Evolutionary conservation across 92 coral and sea anemone genomes (phyloP).

Genomic region (Pocillopora grandis): DNA sequence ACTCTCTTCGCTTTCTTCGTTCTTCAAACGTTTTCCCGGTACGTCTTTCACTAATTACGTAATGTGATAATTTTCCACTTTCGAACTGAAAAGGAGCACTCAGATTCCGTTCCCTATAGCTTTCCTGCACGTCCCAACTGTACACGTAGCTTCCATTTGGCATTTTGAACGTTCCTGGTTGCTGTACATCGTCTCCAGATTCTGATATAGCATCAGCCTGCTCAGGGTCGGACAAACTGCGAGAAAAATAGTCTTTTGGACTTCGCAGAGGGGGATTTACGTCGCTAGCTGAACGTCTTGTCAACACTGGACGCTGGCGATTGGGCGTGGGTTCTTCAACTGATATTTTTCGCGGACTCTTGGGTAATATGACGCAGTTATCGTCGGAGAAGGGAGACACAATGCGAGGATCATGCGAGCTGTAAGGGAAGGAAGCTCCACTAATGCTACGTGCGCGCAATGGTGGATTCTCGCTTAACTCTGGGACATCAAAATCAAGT

Average conservation of each 20-base stretch:
- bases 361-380: constrained; percentile 61
- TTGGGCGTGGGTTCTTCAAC: constrained; percentile 20
- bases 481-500: constrained; percentile 23
- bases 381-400: constrained; percentile 64
- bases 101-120: constrained; percentile 1
- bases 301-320: constrained; percentile 14
- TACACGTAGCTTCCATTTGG: constrained; percentile 30
- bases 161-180: constrained; percentile 27
- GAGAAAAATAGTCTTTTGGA: not conserved
- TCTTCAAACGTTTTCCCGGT: not conserved
- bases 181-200: not conserved
- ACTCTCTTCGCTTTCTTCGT: constrained; percentile 47
- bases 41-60: not conserved
- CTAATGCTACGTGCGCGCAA: constrained; percentile 68
- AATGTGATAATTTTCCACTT: not conserved
- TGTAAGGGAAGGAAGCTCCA: constrained; percentile 85
- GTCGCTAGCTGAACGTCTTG: constrained; percentile 34
- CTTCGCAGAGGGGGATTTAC: constrained; percentile 5
- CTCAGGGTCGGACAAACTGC: not conserved
- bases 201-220: not conserved
- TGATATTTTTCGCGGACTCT: constrained; percentile 31
- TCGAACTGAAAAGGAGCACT: constrained; percentile 4
- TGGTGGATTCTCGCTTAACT: constrained; percentile 57
- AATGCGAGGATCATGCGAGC: constrained; percentile 84
- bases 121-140: constrained; percentile 17